These are phyloP conservation scores for Scomber japonicus DNA, from an alignment of 2,113 vertebrate genomes.

Conservation along the genomic window DNA sequence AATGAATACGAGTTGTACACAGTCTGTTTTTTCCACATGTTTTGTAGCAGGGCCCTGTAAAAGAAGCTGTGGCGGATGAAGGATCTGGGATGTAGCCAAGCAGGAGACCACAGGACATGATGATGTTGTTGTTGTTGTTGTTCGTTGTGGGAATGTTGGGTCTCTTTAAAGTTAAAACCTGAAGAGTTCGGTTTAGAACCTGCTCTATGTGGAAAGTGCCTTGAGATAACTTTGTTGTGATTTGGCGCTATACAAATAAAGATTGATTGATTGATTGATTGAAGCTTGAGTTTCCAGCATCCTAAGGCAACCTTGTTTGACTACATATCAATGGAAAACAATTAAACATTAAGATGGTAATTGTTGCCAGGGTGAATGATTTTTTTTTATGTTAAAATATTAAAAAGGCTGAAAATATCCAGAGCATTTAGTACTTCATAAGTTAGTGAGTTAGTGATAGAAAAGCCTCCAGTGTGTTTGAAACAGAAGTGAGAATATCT, in stretches of 20 bases:
- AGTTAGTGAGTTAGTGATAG: not conserved
- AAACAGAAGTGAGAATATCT: not conserved
- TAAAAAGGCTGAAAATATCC: not conserved
- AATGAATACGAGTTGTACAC: not conserved
- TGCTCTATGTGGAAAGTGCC: too few species aligned
- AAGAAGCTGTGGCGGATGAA: constrained; percentile 56
- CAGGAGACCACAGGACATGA: constrained; percentile 1
- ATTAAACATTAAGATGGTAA: not conserved
- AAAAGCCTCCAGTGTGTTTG: not conserved
- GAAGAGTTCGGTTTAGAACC: too few species aligned
- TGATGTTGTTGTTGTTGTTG: constrained; percentile 11
- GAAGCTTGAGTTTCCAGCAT: constrained; percentile 4
- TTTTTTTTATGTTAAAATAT: not conserved
- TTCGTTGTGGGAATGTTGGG: not conserved
- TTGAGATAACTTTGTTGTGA: too few species aligned
- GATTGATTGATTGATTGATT: too few species aligned
- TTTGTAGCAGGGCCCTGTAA: constrained; percentile 59
- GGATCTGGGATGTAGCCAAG: constrained; percentile 81
- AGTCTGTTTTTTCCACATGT: constrained; percentile 1
- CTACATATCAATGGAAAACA: not conserved
- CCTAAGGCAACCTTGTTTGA: not conserved
- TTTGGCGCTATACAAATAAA: too few species aligned
- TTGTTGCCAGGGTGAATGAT: not conserved
- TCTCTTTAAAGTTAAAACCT: too few species aligned
- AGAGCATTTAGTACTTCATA: not conserved